Evolutionary conservation across 1,140 invertebrate species (phyloP).

Genomic region (Caenorhabditis remanei): DNA sequence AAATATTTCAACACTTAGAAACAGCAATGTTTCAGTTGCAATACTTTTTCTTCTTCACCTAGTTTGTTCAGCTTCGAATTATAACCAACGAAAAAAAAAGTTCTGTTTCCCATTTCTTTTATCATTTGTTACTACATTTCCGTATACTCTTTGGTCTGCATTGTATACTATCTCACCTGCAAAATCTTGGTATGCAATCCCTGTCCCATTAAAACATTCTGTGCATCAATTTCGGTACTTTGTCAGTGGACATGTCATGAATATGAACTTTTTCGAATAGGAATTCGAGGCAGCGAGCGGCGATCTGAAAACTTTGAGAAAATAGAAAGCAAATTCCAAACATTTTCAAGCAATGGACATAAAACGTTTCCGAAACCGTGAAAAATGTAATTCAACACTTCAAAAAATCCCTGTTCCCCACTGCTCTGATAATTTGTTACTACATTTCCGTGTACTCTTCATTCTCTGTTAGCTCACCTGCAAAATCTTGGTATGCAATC

Average conservation of each 20-base stretch:
- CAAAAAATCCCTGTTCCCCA: background rate
- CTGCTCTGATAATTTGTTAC: no score
- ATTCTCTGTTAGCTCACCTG: slow-evolving; percentile 80
- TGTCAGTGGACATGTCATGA: slow-evolving; percentile 89
- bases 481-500: slow-evolving; percentile 93
- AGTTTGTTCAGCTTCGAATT: slow-evolving; percentile 83
- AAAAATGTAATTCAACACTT: background rate
- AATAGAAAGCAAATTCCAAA: no score
- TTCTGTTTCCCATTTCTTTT: no score
- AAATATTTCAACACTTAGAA: no score
- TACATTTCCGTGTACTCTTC: no score
- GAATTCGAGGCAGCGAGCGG: slow-evolving; percentile 83
- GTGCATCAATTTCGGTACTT: slow-evolving; percentile 94
- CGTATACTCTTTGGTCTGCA: no score
- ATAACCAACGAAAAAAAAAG: no score
- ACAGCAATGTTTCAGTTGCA: no score
- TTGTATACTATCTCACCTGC: slow-evolving; percentile 79
- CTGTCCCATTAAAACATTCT: slow-evolving; percentile 93
- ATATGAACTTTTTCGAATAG: slow-evolving; percentile 87
- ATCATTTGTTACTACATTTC: no score
- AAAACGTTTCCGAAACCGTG: no score
- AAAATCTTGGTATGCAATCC: slow-evolving; percentile 87
- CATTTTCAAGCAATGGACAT: no score
- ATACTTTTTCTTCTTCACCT: slow-evolving; percentile 81
- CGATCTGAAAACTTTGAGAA: slow-evolving; percentile 85